Percentiles rank a stretch among this genome's conserved stretches.
Evolutionary conservation across 2,797 vertebrate genomes (phyloP).

Genomic region (Scolopax bukidnonensis): DNA sequence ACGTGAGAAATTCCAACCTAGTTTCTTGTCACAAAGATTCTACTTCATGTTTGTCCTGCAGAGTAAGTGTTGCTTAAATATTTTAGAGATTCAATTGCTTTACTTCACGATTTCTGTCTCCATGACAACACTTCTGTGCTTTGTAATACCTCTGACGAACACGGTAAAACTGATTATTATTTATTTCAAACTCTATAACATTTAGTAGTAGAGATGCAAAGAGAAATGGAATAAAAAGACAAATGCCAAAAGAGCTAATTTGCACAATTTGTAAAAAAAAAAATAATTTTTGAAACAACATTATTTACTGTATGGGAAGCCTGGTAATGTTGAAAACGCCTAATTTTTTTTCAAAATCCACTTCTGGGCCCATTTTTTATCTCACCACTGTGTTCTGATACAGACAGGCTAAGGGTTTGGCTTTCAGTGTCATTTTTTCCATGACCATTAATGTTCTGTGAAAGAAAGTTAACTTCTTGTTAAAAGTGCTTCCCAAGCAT

Average conservation of each 20-base stretch:
- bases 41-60: conserved; percentile 31
- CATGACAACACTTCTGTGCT: conserved; percentile 65
- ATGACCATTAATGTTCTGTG: neutral
- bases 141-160: conserved; percentile 34
- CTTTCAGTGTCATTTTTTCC: neutral
- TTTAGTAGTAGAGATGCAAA: neutral
- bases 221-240: neutral
- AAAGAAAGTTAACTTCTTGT: neutral
- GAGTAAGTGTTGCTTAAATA: conserved; percentile 55
- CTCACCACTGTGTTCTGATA: neutral
- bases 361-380: neutral
- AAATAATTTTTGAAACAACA: neutral
- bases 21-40: neutral
- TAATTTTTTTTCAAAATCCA: neutral
- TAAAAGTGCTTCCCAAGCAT: neutral
- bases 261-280: neutral
- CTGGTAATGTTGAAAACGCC: neutral
- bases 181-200: neutral
- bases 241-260: neutral
- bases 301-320: neutral
- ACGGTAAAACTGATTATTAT: neutral
- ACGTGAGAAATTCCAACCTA: neutral
- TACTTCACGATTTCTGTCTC: conserved; percentile 53
- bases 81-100: conserved; percentile 46
- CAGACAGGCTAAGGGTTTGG: neutral